Conservation (phyloP, 2,797 vertebrate species). For the Sebastes diploproa region DNA sequence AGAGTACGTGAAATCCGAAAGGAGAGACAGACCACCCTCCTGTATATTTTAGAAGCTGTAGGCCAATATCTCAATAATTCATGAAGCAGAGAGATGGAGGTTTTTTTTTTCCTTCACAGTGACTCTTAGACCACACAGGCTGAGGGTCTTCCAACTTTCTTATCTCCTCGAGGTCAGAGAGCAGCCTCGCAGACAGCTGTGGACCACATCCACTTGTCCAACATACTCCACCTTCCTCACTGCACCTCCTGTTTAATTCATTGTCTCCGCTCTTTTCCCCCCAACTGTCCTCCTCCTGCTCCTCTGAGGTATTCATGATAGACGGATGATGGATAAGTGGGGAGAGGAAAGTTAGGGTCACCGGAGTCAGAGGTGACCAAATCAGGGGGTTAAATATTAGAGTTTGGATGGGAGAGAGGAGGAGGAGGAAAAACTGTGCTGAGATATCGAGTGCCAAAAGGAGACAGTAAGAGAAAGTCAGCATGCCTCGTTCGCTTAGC, state of each 20-base stretch:
- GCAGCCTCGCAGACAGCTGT: slow-evolving; percentile 70
- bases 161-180: slow-evolving; percentile 74
- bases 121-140: slow-evolving; percentile 72
- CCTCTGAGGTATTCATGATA: slow-evolving; percentile 58
- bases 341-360: slow-evolving; percentile 61
- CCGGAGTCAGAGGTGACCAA: slow-evolving; percentile 61
- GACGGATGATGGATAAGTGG: slow-evolving; percentile 70
- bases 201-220: slow-evolving; percentile 72
- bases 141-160: slow-evolving; percentile 76
- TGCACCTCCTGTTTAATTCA: slow-evolving; percentile 79
- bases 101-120: slow-evolving; percentile 43
- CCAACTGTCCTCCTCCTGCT: slow-evolving; percentile 44
- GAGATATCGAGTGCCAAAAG: background rate
- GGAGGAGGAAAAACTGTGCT: background rate
- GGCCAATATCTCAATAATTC: slow-evolving; percentile 91
- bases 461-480: slow-evolving; percentile 26
- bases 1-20: slow-evolving; percentile 68
- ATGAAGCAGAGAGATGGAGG: slow-evolving; percentile 80
- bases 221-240: slow-evolving; percentile 62
- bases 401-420: slow-evolving; percentile 22
- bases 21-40: slow-evolving; percentile 74
- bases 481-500: slow-evolving; percentile 27
- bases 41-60: slow-evolving; percentile 86
- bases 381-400: slow-evolving; percentile 69
- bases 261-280: slow-evolving; percentile 41